Base-by-base conservation (phyloP, 2,888 invertebrate genomes). In the Acronicta psi region DNA sequence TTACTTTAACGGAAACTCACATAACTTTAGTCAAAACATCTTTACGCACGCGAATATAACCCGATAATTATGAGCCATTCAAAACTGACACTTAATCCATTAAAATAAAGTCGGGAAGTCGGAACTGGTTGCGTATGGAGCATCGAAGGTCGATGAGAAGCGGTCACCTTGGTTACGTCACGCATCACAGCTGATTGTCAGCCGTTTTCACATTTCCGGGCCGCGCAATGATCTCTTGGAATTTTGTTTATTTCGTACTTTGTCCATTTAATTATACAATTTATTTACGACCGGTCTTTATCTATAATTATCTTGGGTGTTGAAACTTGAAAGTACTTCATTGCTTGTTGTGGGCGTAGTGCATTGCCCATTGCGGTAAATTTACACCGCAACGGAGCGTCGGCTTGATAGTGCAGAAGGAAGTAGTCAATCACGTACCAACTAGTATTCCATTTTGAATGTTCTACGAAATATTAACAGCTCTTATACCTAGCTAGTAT, bases 111-210 rank as follows among this genome's bases (percentile, higher is more conserved):
- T 54, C 18, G 37, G 20, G 45, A 7, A 37, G 44, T 13, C 31
- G 17, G 34, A 42, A 31, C 37, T 42, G 54, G 18, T 59, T 18
- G 42, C 57, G n/a, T 5, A 31, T 49, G 51, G 34, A 41, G 36
- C 58, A 46, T 55, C 45, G 70, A 79, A 81, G 80, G 80, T 64
- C 75, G 38, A 23, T 53, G 18, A 40, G 55, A 49, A 59, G 49
- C 78, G 78, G 82, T 81, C 81, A 82, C 79, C 80, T 83, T 80
- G 42, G 61, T 73, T 72, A 67, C 80, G 77, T 83, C 76, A 78
- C 54, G 40, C n/a, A 13, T 55, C 37, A 43, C 82, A 79, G 81
- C 80, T 82, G 83, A 82, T 72, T 67, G 54, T 59, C 59, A 50
- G 49, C 14, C 29, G 67, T 25, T 40, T 14, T 34, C 45, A 2